Percentiles rank a stretch among this genome's conserved stretches.
These are phyloP conservation scores for Erebia ligea DNA, from an alignment of 2,888 invertebrate genomes.

Conservation along the genomic window DNA sequence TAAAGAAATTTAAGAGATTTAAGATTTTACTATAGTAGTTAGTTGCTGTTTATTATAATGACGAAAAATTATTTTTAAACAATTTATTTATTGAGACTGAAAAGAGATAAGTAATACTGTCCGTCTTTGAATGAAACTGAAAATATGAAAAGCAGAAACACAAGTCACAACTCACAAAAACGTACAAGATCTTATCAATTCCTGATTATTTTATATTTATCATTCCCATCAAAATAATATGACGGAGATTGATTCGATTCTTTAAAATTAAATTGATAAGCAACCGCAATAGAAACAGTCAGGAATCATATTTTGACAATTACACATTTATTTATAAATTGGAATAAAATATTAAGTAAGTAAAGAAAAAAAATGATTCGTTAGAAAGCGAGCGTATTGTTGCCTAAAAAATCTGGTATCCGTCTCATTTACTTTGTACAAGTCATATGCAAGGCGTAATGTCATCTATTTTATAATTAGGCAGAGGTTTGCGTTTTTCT, in stretches of 20 bases:
- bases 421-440: neutral
- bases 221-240: neutral
- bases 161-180: neutral
- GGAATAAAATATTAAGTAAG: too few relatives aligned
- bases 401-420: neutral
- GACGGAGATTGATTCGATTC: neutral
- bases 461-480: conserved; percentile 32
- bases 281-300: too few relatives aligned
- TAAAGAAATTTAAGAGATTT: too few relatives aligned
- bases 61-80: too few relatives aligned
- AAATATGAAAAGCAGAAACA: neutral
- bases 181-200: neutral
- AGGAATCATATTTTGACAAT: too few relatives aligned
- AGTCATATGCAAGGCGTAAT: conserved; percentile 30
- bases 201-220: neutral
- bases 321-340: too few relatives aligned
- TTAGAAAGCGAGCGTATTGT: neutral
- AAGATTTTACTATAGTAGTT: too few relatives aligned
- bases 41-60: too few relatives aligned
- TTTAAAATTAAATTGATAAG: neutral
- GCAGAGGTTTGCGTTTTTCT: conserved; percentile 29
- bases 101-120: too few relatives aligned
- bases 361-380: too few relatives aligned
- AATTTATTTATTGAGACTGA: too few relatives aligned
- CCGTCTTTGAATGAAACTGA: too few relatives aligned